Evolutionary conservation across 2,888 invertebrate species (phyloP), one percentile per base, ranked within the genome.

Genomic region (Heliconius aoede): DNA sequence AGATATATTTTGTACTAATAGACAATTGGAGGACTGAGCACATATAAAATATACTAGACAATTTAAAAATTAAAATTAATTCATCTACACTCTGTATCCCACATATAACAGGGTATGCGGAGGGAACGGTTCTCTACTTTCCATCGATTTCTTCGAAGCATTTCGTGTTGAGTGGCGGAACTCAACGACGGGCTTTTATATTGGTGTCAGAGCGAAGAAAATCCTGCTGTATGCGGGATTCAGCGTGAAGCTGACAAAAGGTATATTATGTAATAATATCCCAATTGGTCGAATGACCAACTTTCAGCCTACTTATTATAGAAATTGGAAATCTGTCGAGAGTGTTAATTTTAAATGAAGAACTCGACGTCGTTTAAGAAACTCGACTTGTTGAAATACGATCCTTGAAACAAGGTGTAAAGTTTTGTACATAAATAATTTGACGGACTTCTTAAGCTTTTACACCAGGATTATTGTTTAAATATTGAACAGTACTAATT

Each of bases 331-430:
- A 64, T 11, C 36, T 36, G 64, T 64, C 64, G 24, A 64, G 24
- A 64, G 32, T 36, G 62, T 64, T 24, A 24, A 36, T 64, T 36
- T 32, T 36, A 36, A 64, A 64, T 64, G 62, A 64, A 32, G 40
- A 40, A 40, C 40, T 40, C 40, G 32, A 32, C 64, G 32, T 62
- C 62, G 62, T 32, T 30, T 24, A 64, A n/a, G 36, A n/a, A 65
- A 24, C 24, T 15, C 64, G 7, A 36, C 24, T 65, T 24, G 5
- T 65, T 24, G 64, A 65, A 65, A 36, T 36, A n/a, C 64, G 36
- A 65, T 65, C 32, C 64, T 24, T 1, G 32, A 64, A 36, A 32
- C 9, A 64, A 64, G 30, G n/a, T 51, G 18, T 21, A 13, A 9
- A 64, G 13, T 21, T 65, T 24, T 65, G 24, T 65, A 65, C 13